Percentiles rank a stretch among this genome's conserved stretches.
Conservation (phyloP, 1,140 invertebrate genomes). For the Brachionus rubens region DNA sequence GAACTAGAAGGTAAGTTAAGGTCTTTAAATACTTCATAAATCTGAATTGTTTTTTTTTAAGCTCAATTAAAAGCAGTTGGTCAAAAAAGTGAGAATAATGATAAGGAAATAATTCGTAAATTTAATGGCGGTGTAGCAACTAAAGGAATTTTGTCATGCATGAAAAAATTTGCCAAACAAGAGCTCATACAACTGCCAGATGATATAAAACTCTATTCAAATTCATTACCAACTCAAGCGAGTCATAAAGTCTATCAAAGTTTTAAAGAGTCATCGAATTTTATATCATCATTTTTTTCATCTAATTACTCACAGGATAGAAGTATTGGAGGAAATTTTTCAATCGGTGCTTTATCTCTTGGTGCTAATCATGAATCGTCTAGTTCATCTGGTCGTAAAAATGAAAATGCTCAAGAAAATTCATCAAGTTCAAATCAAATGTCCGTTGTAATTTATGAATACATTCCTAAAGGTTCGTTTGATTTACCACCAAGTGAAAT, state of each 20-base stretch:
- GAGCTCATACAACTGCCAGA: background rate
- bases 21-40: no score
- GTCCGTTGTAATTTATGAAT: slow-evolving; percentile 5
- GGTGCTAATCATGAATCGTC: background rate
- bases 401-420: background rate
- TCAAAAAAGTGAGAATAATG: background rate
- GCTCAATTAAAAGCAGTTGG: background rate
- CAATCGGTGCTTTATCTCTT: background rate
- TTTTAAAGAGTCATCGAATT: background rate
- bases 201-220: background rate
- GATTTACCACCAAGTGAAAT: background rate
- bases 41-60: background rate
- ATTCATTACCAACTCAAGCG: background rate
- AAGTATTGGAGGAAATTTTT: background rate
- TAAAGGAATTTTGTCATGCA: background rate
- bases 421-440: background rate
- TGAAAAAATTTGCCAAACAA: slow-evolving; percentile 23
- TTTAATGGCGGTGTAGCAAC: background rate
- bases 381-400: background rate
- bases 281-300: background rate
- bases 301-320: background rate
- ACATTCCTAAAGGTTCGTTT: slow-evolving; percentile 5
- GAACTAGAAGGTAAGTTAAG: slow-evolving; percentile 1
- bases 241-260: background rate
- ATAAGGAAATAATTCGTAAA: background rate